Base-by-base conservation (phyloP, 1,140 invertebrate genomes). In the Pinna nobilis region DNA sequence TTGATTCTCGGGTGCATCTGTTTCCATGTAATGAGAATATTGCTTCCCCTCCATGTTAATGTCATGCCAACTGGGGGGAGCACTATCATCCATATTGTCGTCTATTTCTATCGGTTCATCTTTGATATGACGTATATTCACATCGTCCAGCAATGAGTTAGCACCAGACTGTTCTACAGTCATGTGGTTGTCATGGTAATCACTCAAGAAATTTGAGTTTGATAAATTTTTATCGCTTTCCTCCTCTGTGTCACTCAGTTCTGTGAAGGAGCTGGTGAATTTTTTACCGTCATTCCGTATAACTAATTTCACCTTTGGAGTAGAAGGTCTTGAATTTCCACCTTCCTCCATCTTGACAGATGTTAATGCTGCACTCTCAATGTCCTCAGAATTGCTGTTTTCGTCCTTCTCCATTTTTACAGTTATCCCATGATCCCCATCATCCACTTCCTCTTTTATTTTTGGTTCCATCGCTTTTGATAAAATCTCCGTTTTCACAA, bases 241-340 rank as follows among this genome's bases (percentile, higher is more conserved):
- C 60, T 67, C 65, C 32, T 76, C 76, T 20, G 63, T 67, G 1
- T 71, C 67, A n/a, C 63, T 32, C n/a, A n/a, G n/a, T n/a, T 74
- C 74, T 15, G 53, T 61, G 11, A 71, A 67, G 18, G 64, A 68
- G 73, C 83, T 85, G 23, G 74, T 79, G 41, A 81, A 82, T n/a
- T 79, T 78, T 44, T 77, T 68, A n/a, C 83, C 82, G 68, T 83
- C 78, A 55, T 77, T 80, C 41, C 80, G 74, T 13, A 85, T 85
- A 7, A 85, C 78, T 35, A 85, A 70, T 73, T 82, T 85, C 15
- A 81, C 60, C 61, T 74, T 70, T 32, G 63, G 73, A 11, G 76
- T 73, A 30, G 73, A 50, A n/a, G 74, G 76, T n/a, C 70, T 51
- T 2, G 69, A 71, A n/a, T 60, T 44, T 39, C 60, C 51, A 41